These are phyloP conservation scores for Crotophaga sulcirostris DNA, from an alignment of 2,113 vertebrate species.

Conservation along the genomic window DNA sequence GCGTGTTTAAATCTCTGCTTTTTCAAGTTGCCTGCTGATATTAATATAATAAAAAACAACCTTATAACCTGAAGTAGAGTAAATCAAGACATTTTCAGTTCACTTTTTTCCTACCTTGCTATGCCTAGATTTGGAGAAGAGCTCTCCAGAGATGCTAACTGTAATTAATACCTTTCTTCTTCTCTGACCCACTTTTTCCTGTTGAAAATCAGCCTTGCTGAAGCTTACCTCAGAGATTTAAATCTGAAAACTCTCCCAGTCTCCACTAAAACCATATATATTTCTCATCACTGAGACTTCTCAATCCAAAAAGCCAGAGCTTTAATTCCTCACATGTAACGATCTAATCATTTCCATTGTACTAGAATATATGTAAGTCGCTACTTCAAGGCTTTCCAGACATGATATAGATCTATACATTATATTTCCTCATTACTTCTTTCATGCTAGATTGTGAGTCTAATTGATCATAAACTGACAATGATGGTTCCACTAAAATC, in stretches of 20 bases:
- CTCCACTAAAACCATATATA: constrained; percentile 44
- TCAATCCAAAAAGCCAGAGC: not conserved
- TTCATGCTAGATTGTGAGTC: not conserved
- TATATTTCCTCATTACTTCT: not conserved
- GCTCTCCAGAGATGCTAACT: constrained; percentile 36
- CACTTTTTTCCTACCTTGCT: constrained; percentile 14
- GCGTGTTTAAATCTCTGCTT: not conserved
- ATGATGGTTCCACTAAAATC: not conserved
- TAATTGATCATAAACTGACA: not conserved
- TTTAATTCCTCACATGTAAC: constrained; percentile 25
- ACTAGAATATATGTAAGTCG: not conserved
- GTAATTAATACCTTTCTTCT: constrained; percentile 62
- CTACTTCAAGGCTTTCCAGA: not conserved
- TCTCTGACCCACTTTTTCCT: constrained; percentile 49
- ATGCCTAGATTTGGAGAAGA: constrained; percentile 4
- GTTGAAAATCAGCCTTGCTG: constrained; percentile 12
- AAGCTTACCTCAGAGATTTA: constrained; percentile 34
- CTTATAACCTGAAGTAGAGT: not conserved
- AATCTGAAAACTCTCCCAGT: constrained; percentile 58
- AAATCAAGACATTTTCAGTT: not conserved
- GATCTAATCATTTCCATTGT: constrained; percentile 38
- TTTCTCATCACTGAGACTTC: constrained; percentile 1
- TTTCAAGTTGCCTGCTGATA: not conserved
- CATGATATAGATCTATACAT: not conserved
- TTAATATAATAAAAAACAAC: not conserved